Percentiles rank a stretch among this genome's conserved stretches.
Evolutionary conservation across 2,888 invertebrate genomes (phyloP).

Genomic region (Drosophila falleni): DNA sequence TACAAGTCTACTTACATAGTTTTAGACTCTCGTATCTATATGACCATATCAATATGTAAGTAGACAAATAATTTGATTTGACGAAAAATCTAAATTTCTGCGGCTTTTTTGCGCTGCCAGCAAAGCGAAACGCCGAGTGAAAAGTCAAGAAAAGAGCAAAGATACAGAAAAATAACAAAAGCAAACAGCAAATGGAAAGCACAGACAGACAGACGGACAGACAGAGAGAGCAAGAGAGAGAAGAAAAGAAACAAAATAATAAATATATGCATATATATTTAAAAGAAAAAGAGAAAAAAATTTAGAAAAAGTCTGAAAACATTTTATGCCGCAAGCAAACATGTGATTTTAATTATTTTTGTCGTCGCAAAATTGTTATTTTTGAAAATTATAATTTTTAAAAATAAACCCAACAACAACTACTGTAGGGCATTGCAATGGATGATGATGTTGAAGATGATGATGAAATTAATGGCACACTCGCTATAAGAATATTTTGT

Average conservation of each 20-base stretch:
- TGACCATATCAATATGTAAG: conserved; percentile 34
- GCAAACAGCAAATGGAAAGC: conserved; percentile 13
- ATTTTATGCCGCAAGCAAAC: conserved; percentile 81
- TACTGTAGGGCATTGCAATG: conserved; percentile 45
- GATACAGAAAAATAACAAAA: conserved; percentile 26
- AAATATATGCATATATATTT: conserved; percentile 29
- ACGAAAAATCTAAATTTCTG: conserved; percentile 44
- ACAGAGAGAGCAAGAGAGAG: conserved; percentile 1
- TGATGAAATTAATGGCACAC: conserved; percentile 40
- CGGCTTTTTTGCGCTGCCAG: conserved; percentile 67
- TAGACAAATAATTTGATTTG: conserved; percentile 37
- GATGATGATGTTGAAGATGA: conserved; percentile 10
- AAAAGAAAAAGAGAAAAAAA: conserved; percentile 16
- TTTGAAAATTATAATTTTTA: conserved; percentile 80
- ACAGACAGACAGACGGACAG: conserved; percentile 3
- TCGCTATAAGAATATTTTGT: conserved; percentile 18
- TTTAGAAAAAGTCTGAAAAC: conserved; percentile 53
- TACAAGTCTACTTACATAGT: not conserved
- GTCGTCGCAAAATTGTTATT: conserved; percentile 78
- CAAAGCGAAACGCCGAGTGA: conserved; percentile 71
- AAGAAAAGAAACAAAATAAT: conserved; percentile 44
- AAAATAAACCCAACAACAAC: conserved; percentile 63
- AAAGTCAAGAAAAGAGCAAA: conserved; percentile 49
- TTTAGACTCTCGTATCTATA: conserved; percentile 7
- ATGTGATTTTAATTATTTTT: conserved; percentile 81